Base-by-base conservation (phyloP, 2,888 invertebrate genomes). In the Athrips mouffetella region DNA sequence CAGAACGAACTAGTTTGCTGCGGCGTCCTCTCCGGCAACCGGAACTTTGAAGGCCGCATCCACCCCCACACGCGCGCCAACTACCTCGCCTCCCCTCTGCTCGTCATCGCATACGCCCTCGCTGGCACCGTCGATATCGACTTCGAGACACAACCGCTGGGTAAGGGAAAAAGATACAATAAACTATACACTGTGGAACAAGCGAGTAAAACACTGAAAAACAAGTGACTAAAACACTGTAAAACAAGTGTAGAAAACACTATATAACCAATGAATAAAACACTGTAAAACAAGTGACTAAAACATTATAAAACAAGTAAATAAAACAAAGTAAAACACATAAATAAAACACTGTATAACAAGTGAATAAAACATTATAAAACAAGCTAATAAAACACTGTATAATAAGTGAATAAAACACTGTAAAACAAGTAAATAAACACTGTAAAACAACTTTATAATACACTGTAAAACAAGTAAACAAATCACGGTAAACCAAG, bases 21-120 rank as follows among this genome's bases (percentile, higher is more conserved):
- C 70, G 98, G 98, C 0, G 98, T 99, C 0, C 88, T 99, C 0
- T 98, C 98, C 0, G 99, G 99, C 0, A 99, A 99, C 81, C 90
- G 99, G 2, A 99, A 99, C 86, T 99, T 99, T 79, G 99, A 99
- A 79, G 99, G 99, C 0, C 92, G 99, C 44, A 97, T 99, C 70
- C 98, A 99, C 79, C 98, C 99, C 0, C 94, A 96, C 76, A 98
- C 98, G 0, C 88, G 98, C 16, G 99, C 99, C 30, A 99, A 99
- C 87, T 99, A 99, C 76, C 90, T 99, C 56, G 99, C 99, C 0
- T 98, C 98, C n/a, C 99, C 99, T 0, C 90, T 98, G 33, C 88
- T 99, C 39, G 99, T 99, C 27, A 98, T 99, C 51, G 99, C 99
- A 0, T 99, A 99, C 74, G 98, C 99, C 0, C 91, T 99, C 31